Conservation (phyloP, 2,888 invertebrate genomes). For the Leistus spinibarbis region DNA sequence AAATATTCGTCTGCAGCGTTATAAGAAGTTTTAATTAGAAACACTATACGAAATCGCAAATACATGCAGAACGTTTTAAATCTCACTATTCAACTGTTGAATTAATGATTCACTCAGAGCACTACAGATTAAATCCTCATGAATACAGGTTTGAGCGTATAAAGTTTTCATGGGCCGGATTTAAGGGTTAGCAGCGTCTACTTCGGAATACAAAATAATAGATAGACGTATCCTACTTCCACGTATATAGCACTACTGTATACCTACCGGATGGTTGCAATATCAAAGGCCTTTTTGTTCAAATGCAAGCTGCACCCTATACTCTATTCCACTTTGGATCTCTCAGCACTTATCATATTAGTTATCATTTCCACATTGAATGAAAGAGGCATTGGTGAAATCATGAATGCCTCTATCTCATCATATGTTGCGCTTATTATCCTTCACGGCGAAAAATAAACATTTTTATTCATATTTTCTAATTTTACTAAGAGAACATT, state of each 20-base stretch:
- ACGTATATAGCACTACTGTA: not conserved
- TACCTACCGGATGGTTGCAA: not conserved
- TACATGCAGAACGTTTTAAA: slow-evolving; percentile 42
- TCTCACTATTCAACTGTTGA: slow-evolving; percentile 46
- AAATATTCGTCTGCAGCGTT: slow-evolving; percentile 6
- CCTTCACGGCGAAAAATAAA: no score
- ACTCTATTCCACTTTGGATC: not conserved
- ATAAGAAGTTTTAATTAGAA: slow-evolving; percentile 40
- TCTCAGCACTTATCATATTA: no score
- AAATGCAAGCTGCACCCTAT: not conserved
- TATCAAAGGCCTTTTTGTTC: not conserved
- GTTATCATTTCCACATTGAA: no score
- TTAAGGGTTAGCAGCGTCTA: slow-evolving; percentile 45
- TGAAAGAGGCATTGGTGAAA: no score
- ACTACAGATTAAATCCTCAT: slow-evolving; percentile 46
- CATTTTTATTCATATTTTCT: no score
- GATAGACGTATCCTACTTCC: slow-evolving; percentile 16
- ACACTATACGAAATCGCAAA: slow-evolving; percentile 30
- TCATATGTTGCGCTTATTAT: no score
- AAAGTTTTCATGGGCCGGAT: slow-evolving; percentile 50
- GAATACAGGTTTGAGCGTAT: slow-evolving; percentile 46
- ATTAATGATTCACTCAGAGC: slow-evolving; percentile 47
- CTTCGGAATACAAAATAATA: slow-evolving; percentile 38
- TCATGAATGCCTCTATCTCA: no score
- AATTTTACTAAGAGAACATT: no score